phyloP scores from a whole-genome alignment of 2,797 vertebrate genomes.

The Platyrinchus mystaceus region DNA sequence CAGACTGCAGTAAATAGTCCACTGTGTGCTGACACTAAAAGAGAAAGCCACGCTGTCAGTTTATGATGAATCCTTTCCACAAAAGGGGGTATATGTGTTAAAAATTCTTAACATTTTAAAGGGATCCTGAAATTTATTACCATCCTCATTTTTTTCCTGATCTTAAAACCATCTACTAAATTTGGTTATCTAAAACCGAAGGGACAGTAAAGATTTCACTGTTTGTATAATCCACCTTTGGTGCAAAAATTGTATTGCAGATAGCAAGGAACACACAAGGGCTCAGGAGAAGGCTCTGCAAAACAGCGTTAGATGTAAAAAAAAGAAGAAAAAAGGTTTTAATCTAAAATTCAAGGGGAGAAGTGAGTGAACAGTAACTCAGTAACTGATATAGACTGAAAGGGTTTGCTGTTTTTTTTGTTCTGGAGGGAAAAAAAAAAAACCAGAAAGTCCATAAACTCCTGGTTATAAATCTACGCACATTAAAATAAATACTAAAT shows the following conservation, averaged over 20 bases:
- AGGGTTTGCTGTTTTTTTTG: background rate
- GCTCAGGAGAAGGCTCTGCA: background rate
- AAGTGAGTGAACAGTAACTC: background rate
- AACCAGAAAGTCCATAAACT: background rate
- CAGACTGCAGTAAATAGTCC: background rate
- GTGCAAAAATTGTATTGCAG: background rate
- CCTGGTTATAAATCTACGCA: background rate
- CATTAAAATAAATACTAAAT: background rate
- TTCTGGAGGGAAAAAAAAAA: background rate
- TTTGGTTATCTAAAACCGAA: background rate
- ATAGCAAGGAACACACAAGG: background rate
- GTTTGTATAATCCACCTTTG: background rate
- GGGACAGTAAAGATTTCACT: background rate
- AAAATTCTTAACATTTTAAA: background rate
- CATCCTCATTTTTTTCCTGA: background rate
- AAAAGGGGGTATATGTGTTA: background rate
- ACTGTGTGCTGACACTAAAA: background rate
- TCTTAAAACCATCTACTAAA: background rate
- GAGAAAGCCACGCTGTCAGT: background rate
- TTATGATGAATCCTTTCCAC: background rate
- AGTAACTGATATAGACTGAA: background rate
- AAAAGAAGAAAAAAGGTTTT: background rate
- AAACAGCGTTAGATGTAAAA: background rate
- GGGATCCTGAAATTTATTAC: background rate
- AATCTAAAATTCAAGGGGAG: background rate